A percentile compares a stretch with the other conserved stretches of the same genome.
Conservation (phyloP, 2,888 invertebrate species). For the Ichneumon xanthorius region DNA sequence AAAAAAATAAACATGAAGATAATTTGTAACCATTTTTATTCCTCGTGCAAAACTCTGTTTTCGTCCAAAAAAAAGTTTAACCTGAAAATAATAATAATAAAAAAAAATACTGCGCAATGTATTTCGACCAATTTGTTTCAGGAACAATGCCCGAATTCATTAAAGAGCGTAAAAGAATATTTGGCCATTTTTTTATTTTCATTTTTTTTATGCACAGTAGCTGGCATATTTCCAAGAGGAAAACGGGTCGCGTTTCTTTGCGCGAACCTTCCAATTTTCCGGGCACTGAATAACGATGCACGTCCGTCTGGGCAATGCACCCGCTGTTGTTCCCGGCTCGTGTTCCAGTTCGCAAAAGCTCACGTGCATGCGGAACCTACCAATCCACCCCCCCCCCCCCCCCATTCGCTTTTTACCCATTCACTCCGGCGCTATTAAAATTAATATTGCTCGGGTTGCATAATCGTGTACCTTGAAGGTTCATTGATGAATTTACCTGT, state of each 20-base stretch:
- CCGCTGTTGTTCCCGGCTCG: conserved; percentile 33
- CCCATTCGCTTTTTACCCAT: conserved; percentile 31
- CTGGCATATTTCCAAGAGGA: conserved; percentile 42
- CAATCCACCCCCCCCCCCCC: too few species aligned
- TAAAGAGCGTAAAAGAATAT: too few species aligned
- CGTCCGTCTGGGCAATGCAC: conserved; percentile 55
- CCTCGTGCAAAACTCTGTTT: not conserved
- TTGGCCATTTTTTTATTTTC: too few species aligned
- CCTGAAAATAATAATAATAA: too few species aligned
- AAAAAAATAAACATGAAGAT: too few species aligned
- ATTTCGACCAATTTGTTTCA: too few species aligned
- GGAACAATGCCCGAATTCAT: too few species aligned
- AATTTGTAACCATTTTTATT: not conserved
- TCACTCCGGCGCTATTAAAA: conserved; percentile 58
- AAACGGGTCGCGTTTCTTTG: conserved; percentile 48
- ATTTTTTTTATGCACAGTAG: not conserved
- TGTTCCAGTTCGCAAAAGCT: conserved; percentile 54
- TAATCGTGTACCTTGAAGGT: conserved; percentile 16
- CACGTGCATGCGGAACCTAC: conserved; percentile 29
- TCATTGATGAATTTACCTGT: not conserved
- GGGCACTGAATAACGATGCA: conserved; percentile 63
- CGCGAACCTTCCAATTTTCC: conserved; percentile 60
- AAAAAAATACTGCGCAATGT: too few species aligned
- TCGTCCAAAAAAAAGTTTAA: not conserved
- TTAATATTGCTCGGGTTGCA: conserved; percentile 56